phyloP scores from a whole-genome alignment of 2,888 invertebrate species.

The Hemicrepidius hirtus region DNA sequence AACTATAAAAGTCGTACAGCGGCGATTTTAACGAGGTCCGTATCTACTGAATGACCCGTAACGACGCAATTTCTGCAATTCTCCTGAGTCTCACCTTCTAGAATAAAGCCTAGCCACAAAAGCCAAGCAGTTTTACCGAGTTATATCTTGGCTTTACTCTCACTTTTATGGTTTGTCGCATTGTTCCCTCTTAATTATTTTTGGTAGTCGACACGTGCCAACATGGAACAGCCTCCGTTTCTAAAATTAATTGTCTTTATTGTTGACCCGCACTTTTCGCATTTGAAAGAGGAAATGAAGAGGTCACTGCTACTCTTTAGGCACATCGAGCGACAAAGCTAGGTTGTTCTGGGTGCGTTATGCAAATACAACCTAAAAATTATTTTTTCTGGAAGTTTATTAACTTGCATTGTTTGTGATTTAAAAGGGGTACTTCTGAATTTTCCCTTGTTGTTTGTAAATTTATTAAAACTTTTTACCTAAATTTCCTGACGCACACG shows the following conservation, averaged over 20 bases:
- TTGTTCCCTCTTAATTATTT: constrained; percentile 53
- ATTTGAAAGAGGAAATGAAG: constrained; percentile 29
- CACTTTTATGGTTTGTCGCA: constrained; percentile 53
- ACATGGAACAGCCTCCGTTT: constrained; percentile 27
- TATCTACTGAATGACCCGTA: constrained; percentile 60
- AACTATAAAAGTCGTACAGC: constrained; percentile 49
- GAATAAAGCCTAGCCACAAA: constrained; percentile 52
- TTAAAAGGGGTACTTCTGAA: not conserved
- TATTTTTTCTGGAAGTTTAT: not conserved
- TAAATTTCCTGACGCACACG: not conserved
- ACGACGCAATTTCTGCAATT: constrained; percentile 60
- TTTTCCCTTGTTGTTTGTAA: not conserved
- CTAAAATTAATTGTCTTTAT: constrained; percentile 46
- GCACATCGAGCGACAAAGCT: not conserved
- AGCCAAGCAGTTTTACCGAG: constrained; percentile 50
- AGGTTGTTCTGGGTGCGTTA: not conserved
- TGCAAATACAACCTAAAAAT: not conserved
- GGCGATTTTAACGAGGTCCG: constrained; percentile 59
- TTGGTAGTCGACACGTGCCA: constrained; percentile 47
- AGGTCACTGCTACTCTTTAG: not conserved
- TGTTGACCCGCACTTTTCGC: constrained; percentile 39
- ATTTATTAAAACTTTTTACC: not conserved
- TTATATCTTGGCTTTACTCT: constrained; percentile 52
- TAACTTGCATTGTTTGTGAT: not conserved
- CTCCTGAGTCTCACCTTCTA: constrained; percentile 54